Base-by-base conservation (phyloP, 2,888 invertebrate species). In the Drosophila suboccidentalis region DNA sequence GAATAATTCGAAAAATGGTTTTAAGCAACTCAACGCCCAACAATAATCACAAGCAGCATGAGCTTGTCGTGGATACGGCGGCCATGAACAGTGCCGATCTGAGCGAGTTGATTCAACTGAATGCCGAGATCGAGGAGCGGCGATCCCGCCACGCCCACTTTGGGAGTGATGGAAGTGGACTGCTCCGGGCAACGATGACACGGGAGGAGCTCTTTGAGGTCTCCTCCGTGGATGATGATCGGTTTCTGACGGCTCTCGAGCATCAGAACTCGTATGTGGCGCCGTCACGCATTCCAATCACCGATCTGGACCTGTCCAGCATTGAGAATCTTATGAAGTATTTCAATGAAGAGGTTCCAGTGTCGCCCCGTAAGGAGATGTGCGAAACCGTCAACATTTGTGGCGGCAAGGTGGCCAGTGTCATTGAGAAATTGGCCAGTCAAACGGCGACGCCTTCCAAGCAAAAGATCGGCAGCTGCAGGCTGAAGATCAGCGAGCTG, bases 301-400 rank as follows among this genome's bases (percentile, higher is more conserved):
- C 80, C n/a, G 84, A 82, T 29, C 59, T 87, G 55, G 85, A 90
- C 49, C 19, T 88, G 19, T 82, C 90, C 19, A 90, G 89, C 71
- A 87, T 91, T 50, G 89, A 90, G 47, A 72, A 90, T 62, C 72
- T 92, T 0, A 79, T 92, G 80, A 87, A 85, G 38, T 92, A 91
- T 60, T 92, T 92, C 32, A 88, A 88, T 50, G 90, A 92, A 59
- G 90, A 92, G 19, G 86, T 91, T 0, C 60, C 73, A 6, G 78
- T 85, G 0, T 83, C 90, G 1, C 85, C 84, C 4, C 74, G 58
- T 19, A 82, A 82, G 39, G 41, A 26, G 0, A 1, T 17, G 0
- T 17, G 44, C 10, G 11, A 58, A 3, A 39, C 29, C 4, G 11
- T 46, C 0, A 9, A 50, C 1, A 41, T 32, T 1, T 71, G 70